Base-by-base conservation (phyloP, 2,113 vertebrate genomes). In the Clarias gariepinus region DNA sequence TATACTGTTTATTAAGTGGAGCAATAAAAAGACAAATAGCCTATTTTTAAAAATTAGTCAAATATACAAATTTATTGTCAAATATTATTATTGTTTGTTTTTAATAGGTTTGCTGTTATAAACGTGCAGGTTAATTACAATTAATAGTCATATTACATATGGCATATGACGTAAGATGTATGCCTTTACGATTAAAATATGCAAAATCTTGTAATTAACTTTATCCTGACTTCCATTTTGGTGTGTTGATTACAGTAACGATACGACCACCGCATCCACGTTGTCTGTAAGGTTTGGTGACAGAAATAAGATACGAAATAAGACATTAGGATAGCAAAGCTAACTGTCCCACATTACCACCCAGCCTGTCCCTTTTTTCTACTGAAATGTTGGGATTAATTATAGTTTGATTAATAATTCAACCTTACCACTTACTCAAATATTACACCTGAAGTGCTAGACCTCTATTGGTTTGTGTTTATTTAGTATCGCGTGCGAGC, bases 101-200 rank as follows among this genome's bases (percentile, higher is more conserved):
- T 25, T 76, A 52, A 15, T 52, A 15, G 47, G 41, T 5, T 76
- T 84, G 82, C 84, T 92, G 91, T 91, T 83, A 93, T 94, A 93
- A 93, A 19, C 3, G 16, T 7, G 21, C 6, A 7, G 4, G 18
- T 41, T 84, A 1, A 47, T 74, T 60, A 25, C 0, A 57, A 41
- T 30, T 23, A 58, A 41, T 19, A 33, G 52, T 3, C n/a, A 33
- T 69, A 25, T 84, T 19, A 57, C 41, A 58, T 57, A 18, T 15
- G 23, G 12, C 21, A 73, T 47, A 7, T 47, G 41, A 47, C 41
- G 41, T 47, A 47, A 47, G 30, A 74, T 84, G n/a, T 25, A 61
- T 73, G 19, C 3, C 21, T 64, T 74, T 58, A 69, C 1, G 9
- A 53, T 28, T 83, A 8, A 58, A 60, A 13, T 60, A 1, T 23